Percentiles rank a stretch among this genome's conserved stretches.
These are phyloP conservation scores for Xestia rhomboidea DNA, from an alignment of 2,888 invertebrate species.

Conservation along the genomic window DNA sequence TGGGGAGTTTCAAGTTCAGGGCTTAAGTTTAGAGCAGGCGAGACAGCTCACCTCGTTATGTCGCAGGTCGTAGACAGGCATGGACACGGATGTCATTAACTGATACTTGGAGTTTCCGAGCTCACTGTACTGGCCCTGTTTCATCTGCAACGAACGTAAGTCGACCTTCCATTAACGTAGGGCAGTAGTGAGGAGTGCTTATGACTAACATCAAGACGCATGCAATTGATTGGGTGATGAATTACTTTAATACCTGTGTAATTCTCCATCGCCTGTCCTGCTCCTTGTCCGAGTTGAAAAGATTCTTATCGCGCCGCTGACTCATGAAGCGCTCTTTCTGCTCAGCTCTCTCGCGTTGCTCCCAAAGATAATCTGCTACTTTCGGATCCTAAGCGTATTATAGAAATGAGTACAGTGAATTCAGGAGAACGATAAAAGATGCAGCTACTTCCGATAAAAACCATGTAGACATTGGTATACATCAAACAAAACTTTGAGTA, in stretches of 20 bases:
- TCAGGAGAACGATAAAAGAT: neutral
- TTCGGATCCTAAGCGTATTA: slow-evolving; percentile 93
- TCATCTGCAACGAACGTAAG: slow-evolving; percentile 83
- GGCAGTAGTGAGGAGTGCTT: slow-evolving; percentile 29
- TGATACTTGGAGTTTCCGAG: slow-evolving; percentile 92
- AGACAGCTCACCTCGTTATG: slow-evolving; percentile 94
- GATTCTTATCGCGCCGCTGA: slow-evolving; percentile 91
- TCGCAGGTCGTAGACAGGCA: slow-evolving; percentile 97
- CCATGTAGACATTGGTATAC: neutral
- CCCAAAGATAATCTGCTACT: slow-evolving; percentile 97
- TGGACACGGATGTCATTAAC: slow-evolving; percentile 97
- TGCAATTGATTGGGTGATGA: neutral
- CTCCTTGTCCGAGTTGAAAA: slow-evolving; percentile 92
- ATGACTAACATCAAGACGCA: slow-evolving; percentile 35
- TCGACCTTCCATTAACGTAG: slow-evolving; percentile 39
- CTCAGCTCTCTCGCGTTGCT: slow-evolving; percentile 94
- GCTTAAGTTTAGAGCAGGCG: slow-evolving; percentile 47
- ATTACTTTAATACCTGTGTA: slow-evolving; percentile 78
- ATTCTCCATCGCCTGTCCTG: slow-evolving; percentile 91
- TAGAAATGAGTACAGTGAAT: neutral
- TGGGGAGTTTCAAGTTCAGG: slow-evolving; percentile 64
- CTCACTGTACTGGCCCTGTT: slow-evolving; percentile 91
- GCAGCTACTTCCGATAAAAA: neutral
- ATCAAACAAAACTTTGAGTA: neutral
- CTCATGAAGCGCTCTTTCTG: slow-evolving; percentile 94